These are phyloP conservation scores for Ascidia mentula DNA, from an alignment of 23 tunicate species.

Conservation along the genomic window DNA sequence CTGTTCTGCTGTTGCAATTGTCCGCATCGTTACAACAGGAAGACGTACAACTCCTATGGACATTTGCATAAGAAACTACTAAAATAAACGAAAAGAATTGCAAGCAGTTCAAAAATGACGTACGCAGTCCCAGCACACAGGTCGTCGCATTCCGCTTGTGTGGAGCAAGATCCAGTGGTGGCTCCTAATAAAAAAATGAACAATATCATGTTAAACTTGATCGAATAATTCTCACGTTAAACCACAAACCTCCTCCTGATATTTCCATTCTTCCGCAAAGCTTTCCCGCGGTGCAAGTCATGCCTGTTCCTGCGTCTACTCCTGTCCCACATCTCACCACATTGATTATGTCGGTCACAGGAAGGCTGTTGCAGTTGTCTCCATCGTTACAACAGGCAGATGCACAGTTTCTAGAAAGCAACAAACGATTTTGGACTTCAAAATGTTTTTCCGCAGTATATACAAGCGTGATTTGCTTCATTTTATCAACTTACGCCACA, in stretches of 20 bases:
- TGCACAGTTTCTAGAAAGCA: not conserved
- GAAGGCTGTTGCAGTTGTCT: not conserved
- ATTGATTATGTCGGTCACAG: not conserved
- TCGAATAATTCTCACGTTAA: not conserved
- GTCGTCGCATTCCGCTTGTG: not conserved
- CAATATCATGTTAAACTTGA: not conserved
- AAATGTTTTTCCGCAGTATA: too few relatives aligned
- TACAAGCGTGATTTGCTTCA: too few relatives aligned
- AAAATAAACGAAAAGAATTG: too few relatives aligned
- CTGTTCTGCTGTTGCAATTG: not conserved
- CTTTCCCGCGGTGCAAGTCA: not conserved
- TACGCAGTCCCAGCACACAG: not conserved
- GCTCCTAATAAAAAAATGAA: not conserved
- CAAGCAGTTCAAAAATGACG: too few relatives aligned
- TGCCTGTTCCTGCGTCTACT: not conserved
- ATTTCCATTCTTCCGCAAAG: not conserved
- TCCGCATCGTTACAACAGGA: not conserved
- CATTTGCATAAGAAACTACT: too few relatives aligned
- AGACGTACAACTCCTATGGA: not conserved
- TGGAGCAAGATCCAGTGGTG: not conserved
- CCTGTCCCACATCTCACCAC: not conserved
- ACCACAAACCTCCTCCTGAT: not conserved
- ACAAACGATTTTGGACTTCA: too few relatives aligned
- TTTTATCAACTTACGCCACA: too few relatives aligned
- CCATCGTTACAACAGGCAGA: not conserved